Conservation (phyloP, 2,888 invertebrate species). For the Catocala nupta region DNA sequence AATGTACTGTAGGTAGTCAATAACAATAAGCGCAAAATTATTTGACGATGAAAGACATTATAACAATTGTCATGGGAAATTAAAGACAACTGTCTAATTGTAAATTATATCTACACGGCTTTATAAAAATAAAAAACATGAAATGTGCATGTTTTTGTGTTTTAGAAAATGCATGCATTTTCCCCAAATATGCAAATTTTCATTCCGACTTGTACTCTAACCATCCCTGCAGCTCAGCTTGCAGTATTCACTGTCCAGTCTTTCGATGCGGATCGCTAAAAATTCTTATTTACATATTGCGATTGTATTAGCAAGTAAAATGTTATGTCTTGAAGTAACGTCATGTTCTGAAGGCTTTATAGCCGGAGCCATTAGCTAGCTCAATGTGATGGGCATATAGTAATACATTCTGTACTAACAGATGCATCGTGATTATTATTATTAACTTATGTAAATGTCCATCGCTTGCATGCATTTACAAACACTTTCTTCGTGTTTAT, state of each 20-base stretch:
- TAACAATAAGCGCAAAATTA: no score
- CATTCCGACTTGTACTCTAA: background rate
- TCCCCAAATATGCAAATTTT: background rate
- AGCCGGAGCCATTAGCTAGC: slow-evolving; percentile 31
- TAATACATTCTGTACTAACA: slow-evolving; percentile 3
- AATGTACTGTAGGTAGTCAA: no score
- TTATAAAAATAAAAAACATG: no score
- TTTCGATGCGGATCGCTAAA: slow-evolving; percentile 6
- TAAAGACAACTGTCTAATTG: no score
- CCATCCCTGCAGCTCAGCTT: no score
- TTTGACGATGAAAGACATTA: no score
- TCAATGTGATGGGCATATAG: slow-evolving; percentile 28
- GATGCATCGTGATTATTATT: background rate
- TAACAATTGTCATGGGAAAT: no score
- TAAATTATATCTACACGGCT: no score
- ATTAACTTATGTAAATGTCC: slow-evolving; percentile 4
- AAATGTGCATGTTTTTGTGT: no score
- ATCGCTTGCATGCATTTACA: background rate
- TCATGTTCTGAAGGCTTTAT: slow-evolving; percentile 28
- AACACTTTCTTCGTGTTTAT: background rate
- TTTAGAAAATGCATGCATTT: no score
- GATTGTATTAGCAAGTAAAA: slow-evolving; percentile 42
- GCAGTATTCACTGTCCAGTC: no score
- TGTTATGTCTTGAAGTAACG: slow-evolving; percentile 32
- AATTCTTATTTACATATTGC: slow-evolving; percentile 14